Evolutionary conservation across 2,797 vertebrate species (phyloP).

Genomic region (Vipera ursinii): DNA sequence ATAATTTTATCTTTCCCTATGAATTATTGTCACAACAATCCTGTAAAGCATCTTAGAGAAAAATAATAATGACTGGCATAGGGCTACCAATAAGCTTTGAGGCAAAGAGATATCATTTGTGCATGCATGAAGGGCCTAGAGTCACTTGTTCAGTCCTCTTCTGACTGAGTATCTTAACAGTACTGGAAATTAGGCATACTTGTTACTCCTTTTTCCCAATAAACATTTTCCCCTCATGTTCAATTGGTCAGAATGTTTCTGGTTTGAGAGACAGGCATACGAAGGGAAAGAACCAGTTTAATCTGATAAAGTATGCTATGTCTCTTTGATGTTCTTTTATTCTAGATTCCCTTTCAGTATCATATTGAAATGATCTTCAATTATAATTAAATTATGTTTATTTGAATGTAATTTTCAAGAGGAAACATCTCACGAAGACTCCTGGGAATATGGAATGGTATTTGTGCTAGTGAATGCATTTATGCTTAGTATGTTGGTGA

Average conservation of each 20-base stretch:
- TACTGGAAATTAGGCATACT: constrained; percentile 47
- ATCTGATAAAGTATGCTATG: background rate
- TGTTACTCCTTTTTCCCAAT: constrained; percentile 41
- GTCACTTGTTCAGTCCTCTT: constrained; percentile 45
- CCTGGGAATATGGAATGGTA: background rate
- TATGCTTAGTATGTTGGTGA: background rate
- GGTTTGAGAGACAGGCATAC: constrained; percentile 18
- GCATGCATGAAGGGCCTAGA: constrained; percentile 33
- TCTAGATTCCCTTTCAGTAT: background rate
- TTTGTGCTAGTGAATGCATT: background rate
- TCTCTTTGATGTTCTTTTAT: background rate
- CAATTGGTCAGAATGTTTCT: constrained; percentile 28
- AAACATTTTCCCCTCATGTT: constrained; percentile 48
- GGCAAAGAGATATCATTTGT: constrained; percentile 39
- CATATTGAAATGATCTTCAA: background rate
- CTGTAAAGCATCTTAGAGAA: background rate
- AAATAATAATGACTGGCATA: background rate
- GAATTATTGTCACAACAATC: background rate
- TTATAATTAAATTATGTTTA: background rate
- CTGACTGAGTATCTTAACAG: constrained; percentile 37
- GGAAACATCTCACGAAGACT: background rate
- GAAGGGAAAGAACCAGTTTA: background rate
- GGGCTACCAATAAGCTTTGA: background rate
- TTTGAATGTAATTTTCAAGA: background rate
- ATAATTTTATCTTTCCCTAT: background rate